phyloP scores from a whole-genome alignment of 2,797 vertebrate species.

The Cetoscarus ocellatus region DNA sequence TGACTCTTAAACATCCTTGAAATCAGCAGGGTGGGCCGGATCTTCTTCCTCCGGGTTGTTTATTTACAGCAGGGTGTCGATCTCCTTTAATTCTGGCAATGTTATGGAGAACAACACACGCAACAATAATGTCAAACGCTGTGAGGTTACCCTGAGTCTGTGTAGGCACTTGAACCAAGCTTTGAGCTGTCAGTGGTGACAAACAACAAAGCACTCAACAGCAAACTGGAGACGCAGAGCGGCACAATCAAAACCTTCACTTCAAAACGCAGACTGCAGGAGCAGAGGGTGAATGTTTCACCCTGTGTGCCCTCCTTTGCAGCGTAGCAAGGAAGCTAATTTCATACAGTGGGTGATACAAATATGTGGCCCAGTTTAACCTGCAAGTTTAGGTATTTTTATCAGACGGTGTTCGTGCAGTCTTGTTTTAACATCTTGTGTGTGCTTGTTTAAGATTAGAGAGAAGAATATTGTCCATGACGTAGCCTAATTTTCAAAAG shows the following conservation, averaged over 20 bases:
- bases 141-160: constrained; percentile 1
- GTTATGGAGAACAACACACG: constrained; percentile 18
- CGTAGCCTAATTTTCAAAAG: too few relatives aligned
- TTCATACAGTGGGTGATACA: too few relatives aligned
- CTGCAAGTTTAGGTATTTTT: too few relatives aligned
- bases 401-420: too few relatives aligned
- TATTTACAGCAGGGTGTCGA: background rate
- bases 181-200: constrained; percentile 1
- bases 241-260: background rate
- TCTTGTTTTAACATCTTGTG: too few relatives aligned
- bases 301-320: too few relatives aligned
- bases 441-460: too few relatives aligned
- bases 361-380: too few relatives aligned
- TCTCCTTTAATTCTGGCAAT: constrained; percentile 12
- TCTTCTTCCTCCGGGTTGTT: constrained; percentile 1
- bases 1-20: background rate
- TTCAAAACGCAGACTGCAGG: background rate
- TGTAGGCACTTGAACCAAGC: background rate
- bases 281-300: background rate
- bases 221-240: background rate
- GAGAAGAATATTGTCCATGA: too few relatives aligned
- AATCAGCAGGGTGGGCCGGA: background rate
- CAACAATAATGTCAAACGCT: constrained; percentile 4
- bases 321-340: too few relatives aligned
- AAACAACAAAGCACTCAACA: background rate